Base-by-base conservation (phyloP, 23 tunicate genomes). In the Halocynthia aurantium region DNA sequence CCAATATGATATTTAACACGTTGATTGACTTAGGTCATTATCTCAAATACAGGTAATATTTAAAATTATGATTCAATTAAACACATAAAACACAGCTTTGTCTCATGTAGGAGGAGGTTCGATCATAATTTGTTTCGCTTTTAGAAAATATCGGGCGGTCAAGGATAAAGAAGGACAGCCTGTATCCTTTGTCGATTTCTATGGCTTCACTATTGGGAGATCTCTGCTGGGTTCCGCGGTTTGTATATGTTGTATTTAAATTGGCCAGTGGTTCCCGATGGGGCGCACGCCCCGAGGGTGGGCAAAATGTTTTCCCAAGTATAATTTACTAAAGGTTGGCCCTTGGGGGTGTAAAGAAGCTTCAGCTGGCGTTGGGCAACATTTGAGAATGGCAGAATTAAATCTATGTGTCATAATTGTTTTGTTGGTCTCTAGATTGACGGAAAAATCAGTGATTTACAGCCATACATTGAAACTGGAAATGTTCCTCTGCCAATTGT, bases 111-210 rank as follows among this genome's bases (percentile, higher is more conserved):
- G n/a, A 12, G 62, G 10, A 58, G 2, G 15, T 5, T 58, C 17
- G n/a, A 31, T 31, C 4, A 31, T 31, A 31, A 31, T 31, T 31
- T 31, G 1, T 31, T 31, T 31, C 4, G 44, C 44, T 62, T 62
- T 19, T 54, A 77, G 81, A 18, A 50, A 60, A 21, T 63, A 58
- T 51, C 55, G 72, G 51, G 21, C 18, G 18, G 40, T 18, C 9
- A 71, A 71, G 20, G 53, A 66, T 49, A 55, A 66, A 31, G 58
- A 52, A 56, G 63, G 66, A 17, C 92, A 81, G 53, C 92, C 85
- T 52, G 53, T 53, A 20, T 56, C 92, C 7, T 81, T 86, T 52
- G 92, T 76, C 31, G 85, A 86, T 80, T 76, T 86, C 69, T 81
- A 74, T 18, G 85, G 92, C 10, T 86, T 56, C 56, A 8, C 68